Base-by-base conservation (phyloP, 53 echinoderm and acorn worm species). In the Arbacia lixula region DNA sequence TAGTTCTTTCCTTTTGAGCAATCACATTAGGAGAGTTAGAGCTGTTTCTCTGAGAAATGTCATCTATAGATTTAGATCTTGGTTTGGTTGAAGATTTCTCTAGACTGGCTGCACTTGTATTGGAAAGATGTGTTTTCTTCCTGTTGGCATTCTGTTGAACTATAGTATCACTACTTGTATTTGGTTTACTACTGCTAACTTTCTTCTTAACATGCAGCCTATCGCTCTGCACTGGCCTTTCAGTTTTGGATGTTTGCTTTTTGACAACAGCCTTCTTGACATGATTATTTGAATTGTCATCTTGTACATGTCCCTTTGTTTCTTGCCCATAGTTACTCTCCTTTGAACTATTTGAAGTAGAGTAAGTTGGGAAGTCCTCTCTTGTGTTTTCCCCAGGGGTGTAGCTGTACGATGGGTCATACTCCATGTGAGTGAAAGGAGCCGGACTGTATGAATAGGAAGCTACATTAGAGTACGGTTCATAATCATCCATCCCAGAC, bases 341-440 rank as follows among this genome's bases (percentile, higher is more conserved):
- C 11, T 21, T 19, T n/a, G 42, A 10, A 35, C n/a, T 27, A 37
- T 14, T 6, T 36, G 78, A 38, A 26, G 63, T 53, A 49, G 66
- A 53, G 19, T 27, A 64, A 19, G 54, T 41, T 38, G 78, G 64
- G 2, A 14, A 38, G 3, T 29, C 74, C 25, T 12, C 50, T 14
- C 17, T 30, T 57, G 19, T 21, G 43, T 27, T 9, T 35, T 68
- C 31, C 21, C 10, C 57, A 52, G 87, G 12, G 22, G 91, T n/a
- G 32, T 73, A 85, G 51, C 74, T 82, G 31, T 65, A 81, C 20
- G 62, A 76, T n/a, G 86, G 86, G 49, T 91, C 87, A 19, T 83
- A 87, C 66, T 86, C 82, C 20, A 68, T 24, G 38, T 83, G 54
- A 39, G 54, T 62, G 19, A 27, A 20, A 35, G 71, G 60, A 37